Evolutionary conservation across 2,888 invertebrate species (phyloP).

Genomic region (Drosophila anomalata): DNA sequence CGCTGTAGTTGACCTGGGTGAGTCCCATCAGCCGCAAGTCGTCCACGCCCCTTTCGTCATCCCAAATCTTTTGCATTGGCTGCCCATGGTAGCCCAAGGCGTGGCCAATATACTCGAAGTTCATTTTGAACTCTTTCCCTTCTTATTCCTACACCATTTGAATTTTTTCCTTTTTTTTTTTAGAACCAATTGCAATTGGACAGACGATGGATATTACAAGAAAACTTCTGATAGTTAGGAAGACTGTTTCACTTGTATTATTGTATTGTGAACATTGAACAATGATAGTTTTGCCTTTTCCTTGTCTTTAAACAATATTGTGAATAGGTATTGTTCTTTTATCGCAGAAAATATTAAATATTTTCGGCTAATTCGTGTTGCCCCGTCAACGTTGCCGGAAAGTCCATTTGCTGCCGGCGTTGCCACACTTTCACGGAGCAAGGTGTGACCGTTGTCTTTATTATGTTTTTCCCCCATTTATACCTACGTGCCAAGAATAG

Average conservation of each 20-base stretch:
- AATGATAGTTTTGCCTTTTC: not conserved
- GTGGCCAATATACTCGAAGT: conserved; percentile 85
- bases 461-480: not conserved
- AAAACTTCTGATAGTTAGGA: not conserved
- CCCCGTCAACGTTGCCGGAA: not conserved
- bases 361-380: conserved; percentile 1
- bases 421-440: not conserved
- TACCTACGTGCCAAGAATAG: not conserved
- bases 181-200: not conserved
- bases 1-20: conserved; percentile 87
- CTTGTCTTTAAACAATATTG: not conserved
- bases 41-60: conserved; percentile 91
- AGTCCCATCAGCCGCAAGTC: conserved; percentile 88
- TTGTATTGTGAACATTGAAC: not conserved
- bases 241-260: not conserved
- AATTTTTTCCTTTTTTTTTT: conserved; percentile 2
- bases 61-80: conserved; percentile 94
- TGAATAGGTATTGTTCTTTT: not conserved
- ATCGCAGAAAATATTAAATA: not conserved
- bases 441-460: not conserved
- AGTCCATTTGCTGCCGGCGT: conserved; percentile 87
- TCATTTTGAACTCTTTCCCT: conserved; percentile 57
- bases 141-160: conserved; percentile 6
- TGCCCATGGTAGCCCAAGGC: conserved; percentile 94
- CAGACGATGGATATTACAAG: not conserved